phyloP scores from a whole-genome alignment of 1,140 invertebrate species.

The Pomacea maculata region DNA sequence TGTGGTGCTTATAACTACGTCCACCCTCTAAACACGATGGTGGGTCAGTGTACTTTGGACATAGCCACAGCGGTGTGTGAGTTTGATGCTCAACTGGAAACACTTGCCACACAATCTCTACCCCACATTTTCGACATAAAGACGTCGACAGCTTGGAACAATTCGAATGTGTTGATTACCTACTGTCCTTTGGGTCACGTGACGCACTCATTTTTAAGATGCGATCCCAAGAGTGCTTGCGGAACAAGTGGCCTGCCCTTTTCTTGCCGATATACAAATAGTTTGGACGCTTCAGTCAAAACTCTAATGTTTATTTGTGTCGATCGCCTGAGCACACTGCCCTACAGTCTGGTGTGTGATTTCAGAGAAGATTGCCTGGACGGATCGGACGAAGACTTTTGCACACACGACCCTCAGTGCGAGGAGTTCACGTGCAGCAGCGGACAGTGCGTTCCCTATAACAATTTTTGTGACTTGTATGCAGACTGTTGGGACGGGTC shows the following conservation, averaged over 20 bases:
- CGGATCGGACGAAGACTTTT: background rate
- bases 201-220: background rate
- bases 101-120: background rate
- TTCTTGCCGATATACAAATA: too few relatives aligned
- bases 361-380: background rate
- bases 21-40: too few relatives aligned
- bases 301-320: background rate
- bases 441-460: background rate
- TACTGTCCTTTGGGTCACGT: conserved; percentile 1
- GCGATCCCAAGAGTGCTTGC: background rate
- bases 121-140: background rate
- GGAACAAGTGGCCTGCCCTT: background rate
- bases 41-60: too few relatives aligned
- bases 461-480: background rate
- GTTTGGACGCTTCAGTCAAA: background rate
- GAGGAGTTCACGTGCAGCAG: background rate
- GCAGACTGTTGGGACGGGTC: background rate
- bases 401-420: background rate
- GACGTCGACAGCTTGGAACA: too few relatives aligned
- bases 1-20: too few relatives aligned
- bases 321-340: background rate
- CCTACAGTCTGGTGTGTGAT: conserved; percentile 2
- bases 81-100: too few relatives aligned
- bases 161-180: too few relatives aligned
- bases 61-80: too few relatives aligned